Percentiles rank a stretch among this genome's conserved stretches.
Evolutionary conservation across 2,888 invertebrate species (phyloP).

Genomic region (Nemurella pictetii): DNA sequence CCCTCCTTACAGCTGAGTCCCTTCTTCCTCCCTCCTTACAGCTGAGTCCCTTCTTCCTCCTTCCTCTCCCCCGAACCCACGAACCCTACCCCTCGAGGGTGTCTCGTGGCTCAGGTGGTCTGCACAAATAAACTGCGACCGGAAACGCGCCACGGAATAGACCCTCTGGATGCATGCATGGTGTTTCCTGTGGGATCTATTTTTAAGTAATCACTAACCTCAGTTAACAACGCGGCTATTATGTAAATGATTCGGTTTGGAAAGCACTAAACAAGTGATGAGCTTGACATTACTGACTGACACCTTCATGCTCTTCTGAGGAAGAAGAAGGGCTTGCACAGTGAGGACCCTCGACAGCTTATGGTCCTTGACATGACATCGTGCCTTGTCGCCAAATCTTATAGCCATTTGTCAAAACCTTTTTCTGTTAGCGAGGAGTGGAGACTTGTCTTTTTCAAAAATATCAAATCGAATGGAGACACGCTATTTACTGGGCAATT

Average conservation of each 20-base stretch:
- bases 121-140: neutral
- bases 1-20: neutral
- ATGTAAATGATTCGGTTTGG: neutral
- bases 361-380: neutral
- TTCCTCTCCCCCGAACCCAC: neutral
- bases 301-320: neutral
- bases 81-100: neutral
- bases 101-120: neutral
- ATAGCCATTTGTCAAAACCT: neutral
- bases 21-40: too few species aligned
- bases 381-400: neutral
- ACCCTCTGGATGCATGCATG: neutral
- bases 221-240: constrained; percentile 5
- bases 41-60: neutral
- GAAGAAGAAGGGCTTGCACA: neutral
- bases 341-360: neutral
- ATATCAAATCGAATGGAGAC: neutral
- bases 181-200: constrained; percentile 12
- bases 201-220: constrained; percentile 14
- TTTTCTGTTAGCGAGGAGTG: neutral
- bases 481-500: neutral
- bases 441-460: neutral
- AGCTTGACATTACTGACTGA: neutral
- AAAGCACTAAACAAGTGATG: neutral
- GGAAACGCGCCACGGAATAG: neutral